Conservation (phyloP, 2,797 vertebrate species). For the Scomberomorus guttatus region DNA sequence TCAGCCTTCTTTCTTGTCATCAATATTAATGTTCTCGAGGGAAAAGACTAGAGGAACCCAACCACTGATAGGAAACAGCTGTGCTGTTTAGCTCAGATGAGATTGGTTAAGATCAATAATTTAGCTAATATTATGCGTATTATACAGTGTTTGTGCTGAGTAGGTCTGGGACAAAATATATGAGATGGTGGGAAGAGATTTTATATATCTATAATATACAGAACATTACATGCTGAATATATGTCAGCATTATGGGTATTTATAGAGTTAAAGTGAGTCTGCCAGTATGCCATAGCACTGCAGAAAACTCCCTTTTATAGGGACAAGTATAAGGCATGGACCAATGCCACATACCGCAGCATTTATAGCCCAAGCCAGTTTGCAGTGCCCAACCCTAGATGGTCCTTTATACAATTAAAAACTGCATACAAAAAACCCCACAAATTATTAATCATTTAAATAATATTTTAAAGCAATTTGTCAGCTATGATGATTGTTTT, state of each 20-base stretch:
- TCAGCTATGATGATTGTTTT: not conserved
- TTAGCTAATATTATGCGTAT: conserved; percentile 7
- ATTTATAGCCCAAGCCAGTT: conserved; percentile 26
- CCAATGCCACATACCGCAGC: conserved; percentile 9
- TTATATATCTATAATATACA: not conserved
- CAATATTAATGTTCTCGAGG: conserved; percentile 74
- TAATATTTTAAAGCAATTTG: not conserved
- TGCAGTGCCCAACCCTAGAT: not conserved
- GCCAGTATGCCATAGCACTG: not conserved
- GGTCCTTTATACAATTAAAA: conserved; percentile 3
- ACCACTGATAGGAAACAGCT: conserved; percentile 52
- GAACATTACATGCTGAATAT: not conserved
- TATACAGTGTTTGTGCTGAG: conserved; percentile 37
- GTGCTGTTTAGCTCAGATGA: conserved; percentile 41
- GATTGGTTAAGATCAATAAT: conserved; percentile 43
- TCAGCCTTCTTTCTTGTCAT: conserved; percentile 71
- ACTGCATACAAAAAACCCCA: not conserved
- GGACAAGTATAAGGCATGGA: conserved; percentile 3
- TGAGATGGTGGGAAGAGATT: not conserved
- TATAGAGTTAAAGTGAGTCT: not conserved
- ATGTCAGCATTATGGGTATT: not conserved
- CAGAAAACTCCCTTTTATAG: conserved; percentile 10
- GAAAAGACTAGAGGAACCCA: conserved; percentile 49
- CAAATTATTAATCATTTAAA: not conserved
- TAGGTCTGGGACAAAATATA: conserved; percentile 14